Conservation (phyloP, 2,888 invertebrate species). For the Oscheius onirici region DNA sequence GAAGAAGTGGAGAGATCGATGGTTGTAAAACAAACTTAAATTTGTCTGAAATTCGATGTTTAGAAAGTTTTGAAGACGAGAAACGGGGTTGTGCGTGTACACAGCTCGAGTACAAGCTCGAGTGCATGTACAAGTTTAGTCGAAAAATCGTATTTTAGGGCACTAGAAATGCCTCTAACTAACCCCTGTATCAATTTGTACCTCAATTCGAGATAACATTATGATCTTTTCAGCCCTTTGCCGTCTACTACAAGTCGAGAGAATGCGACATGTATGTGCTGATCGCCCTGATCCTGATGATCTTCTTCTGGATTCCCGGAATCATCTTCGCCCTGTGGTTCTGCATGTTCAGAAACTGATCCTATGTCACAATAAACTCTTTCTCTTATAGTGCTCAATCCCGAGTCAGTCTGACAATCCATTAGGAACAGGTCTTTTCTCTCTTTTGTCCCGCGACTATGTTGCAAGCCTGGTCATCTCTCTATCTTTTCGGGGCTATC, state of each 20-base stretch:
- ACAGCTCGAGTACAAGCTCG: too few relatives aligned
- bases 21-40: too few relatives aligned
- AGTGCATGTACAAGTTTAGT: too few relatives aligned
- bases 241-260: conserved; percentile 46
- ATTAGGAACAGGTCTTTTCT: conserved; percentile 29
- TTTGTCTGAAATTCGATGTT: too few relatives aligned
- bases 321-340: conserved; percentile 46
- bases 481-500: conserved; percentile 30
- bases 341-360: conserved; percentile 34
- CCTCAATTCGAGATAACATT: neutral
- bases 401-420: conserved; percentile 5
- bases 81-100: too few relatives aligned
- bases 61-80: too few relatives aligned
- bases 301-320: conserved; percentile 51
- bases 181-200: too few relatives aligned
- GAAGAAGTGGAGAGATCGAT: too few relatives aligned
- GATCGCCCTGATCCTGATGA: conserved; percentile 43
- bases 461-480: conserved; percentile 27
- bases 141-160: too few relatives aligned
- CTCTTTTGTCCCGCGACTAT: conserved; percentile 9
- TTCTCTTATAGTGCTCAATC: neutral
- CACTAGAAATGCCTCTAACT: too few relatives aligned
- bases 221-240: conserved; percentile 45
- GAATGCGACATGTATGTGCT: conserved; percentile 40
- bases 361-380: neutral